Conservation (phyloP, 1,140 invertebrate species). For the Hycleus phaleratus region DNA sequence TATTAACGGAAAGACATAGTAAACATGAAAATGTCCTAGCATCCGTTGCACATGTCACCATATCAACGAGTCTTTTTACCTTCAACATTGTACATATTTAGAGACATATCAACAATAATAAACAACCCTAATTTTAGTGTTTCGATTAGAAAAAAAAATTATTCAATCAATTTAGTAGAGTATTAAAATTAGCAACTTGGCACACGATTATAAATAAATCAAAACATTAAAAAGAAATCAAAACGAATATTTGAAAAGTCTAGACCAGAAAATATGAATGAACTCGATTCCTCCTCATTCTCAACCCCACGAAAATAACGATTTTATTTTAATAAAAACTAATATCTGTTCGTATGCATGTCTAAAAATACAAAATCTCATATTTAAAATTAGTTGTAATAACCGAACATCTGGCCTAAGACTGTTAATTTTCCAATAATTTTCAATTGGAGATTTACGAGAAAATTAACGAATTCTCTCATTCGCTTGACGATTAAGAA, state of each 20-base stretch:
- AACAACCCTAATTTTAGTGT: background rate
- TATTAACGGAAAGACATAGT: conserved; percentile 4
- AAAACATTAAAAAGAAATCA: too few relatives aligned
- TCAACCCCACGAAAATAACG: too few relatives aligned
- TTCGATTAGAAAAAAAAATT: conserved; percentile 4
- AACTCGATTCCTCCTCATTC: conserved; percentile 6
- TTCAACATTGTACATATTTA: too few relatives aligned
- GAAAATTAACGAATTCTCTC: too few relatives aligned
- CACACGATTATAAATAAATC: conserved; percentile 14
- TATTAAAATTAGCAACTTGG: conserved; percentile 15
- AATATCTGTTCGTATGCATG: background rate
- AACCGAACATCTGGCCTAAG: conserved; percentile 2
- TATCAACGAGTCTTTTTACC: too few relatives aligned
- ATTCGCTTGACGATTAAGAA: too few relatives aligned
- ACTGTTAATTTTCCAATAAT: too few relatives aligned
- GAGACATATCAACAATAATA: background rate
- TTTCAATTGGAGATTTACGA: too few relatives aligned
- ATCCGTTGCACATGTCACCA: conserved; percentile 3
- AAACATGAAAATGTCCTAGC: background rate
- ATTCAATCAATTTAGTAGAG: conserved; percentile 22
- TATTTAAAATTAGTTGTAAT: conserved; percentile 12
- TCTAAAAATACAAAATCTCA: conserved; percentile 12
- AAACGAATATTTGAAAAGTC: conserved; percentile 11
- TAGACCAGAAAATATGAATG: conserved; percentile 17
- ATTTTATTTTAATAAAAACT: too few relatives aligned